Conservation (phyloP, 2,797 vertebrate species). For the Delichon dasypus region DNA sequence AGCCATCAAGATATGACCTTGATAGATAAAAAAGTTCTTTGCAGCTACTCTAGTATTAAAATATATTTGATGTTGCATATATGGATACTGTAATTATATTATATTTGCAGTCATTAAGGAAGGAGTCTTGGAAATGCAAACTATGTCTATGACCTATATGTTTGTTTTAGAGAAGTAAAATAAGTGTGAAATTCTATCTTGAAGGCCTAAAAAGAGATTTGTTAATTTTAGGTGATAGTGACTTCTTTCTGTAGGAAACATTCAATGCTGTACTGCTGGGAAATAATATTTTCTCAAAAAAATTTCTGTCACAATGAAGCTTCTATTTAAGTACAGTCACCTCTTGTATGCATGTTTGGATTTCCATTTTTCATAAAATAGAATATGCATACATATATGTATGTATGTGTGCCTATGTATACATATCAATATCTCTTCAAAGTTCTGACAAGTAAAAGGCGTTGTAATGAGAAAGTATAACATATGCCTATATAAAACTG, state of each 20-base stretch:
- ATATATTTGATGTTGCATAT: constrained; percentile 53
- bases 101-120: constrained; percentile 26
- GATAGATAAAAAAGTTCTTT: constrained; percentile 67
- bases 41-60: constrained; percentile 67
- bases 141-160: neutral
- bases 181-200: neutral
- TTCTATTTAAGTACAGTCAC: neutral
- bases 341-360: neutral
- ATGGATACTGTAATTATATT: constrained; percentile 35
- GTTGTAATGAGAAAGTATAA: neutral
- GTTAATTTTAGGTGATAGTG: neutral
- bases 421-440: neutral
- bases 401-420: neutral
- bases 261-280: neutral
- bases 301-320: neutral
- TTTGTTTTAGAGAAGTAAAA: neutral
- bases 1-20: constrained; percentile 76
- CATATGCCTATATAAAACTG: neutral
- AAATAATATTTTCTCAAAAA: neutral
- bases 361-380: neutral
- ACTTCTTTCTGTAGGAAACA: neutral
- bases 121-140: neutral
- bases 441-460: neutral
- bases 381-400: neutral
- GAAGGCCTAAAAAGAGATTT: neutral